Percentiles rank a stretch among this genome's conserved stretches.
Conservation (phyloP, 2,888 invertebrate species). For the Meganola albula region DNA sequence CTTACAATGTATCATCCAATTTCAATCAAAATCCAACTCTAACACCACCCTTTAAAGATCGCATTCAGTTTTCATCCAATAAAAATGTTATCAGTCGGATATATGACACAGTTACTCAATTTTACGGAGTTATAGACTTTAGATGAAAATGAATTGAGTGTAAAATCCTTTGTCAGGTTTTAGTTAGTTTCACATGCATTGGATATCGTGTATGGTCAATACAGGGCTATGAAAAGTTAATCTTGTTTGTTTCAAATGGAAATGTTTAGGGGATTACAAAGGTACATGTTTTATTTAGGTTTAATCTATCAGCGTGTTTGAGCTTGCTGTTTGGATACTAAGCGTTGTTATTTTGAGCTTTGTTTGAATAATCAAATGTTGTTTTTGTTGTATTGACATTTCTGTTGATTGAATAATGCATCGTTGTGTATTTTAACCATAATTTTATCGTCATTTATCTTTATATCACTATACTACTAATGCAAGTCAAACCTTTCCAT, state of each 20-base stretch:
- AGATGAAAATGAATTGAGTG: conserved; percentile 30
- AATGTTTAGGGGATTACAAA: conserved; percentile 22
- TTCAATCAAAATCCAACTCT: conserved; percentile 13
- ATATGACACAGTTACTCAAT: conserved; percentile 29
- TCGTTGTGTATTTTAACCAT: no score
- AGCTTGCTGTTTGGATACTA: conserved; percentile 12
- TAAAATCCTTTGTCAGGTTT: conserved; percentile 27
- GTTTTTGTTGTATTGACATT: conserved; percentile 10
- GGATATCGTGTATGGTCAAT: conserved; percentile 11
- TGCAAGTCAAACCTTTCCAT: no score
- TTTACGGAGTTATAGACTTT: conserved; percentile 31
- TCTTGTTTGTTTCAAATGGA: conserved; percentile 28
- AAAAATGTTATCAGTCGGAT: conserved; percentile 20
- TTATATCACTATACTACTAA: no score
- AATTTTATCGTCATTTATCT: no score
- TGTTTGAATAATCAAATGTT: not conserved
- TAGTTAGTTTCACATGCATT: conserved; percentile 15
- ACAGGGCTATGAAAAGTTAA: conserved; percentile 26
- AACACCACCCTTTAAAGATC: conserved; percentile 5
- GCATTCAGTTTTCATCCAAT: conserved; percentile 7
- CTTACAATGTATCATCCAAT: conserved; percentile 18
- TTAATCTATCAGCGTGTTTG: conserved; percentile 21
- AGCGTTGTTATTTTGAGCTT: conserved; percentile 6
- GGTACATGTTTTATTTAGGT: conserved; percentile 22
- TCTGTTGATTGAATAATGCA: no score